phyloP scores from a whole-genome alignment of 2,797 vertebrate genomes.

The Halcyon smyrnensis region DNA sequence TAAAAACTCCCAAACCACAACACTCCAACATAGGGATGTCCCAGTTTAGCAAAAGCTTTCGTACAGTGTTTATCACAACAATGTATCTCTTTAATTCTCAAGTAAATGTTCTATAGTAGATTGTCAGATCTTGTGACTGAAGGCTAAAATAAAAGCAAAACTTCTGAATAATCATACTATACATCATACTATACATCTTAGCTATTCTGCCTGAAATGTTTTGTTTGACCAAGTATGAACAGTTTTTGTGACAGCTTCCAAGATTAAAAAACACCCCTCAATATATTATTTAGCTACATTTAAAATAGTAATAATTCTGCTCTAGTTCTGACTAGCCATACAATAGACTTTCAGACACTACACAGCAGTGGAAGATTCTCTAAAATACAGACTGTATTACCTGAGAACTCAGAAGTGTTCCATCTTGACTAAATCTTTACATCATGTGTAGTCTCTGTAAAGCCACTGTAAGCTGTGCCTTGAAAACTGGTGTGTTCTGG shows the following conservation, averaged over 20 bases:
- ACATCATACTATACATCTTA: background rate
- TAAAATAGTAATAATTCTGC: background rate
- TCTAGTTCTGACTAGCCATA: background rate
- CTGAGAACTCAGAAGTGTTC: background rate
- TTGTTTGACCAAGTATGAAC: background rate
- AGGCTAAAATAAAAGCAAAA: background rate
- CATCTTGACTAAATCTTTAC: background rate
- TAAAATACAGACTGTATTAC: background rate
- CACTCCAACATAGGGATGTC: background rate
- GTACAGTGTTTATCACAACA: background rate
- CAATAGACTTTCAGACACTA: background rate
- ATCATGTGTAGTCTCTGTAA: accelerated
- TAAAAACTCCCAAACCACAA: background rate
- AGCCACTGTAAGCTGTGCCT: background rate
- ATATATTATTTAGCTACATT: background rate
- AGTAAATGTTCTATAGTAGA: background rate
- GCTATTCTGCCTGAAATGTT: background rate
- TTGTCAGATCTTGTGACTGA: background rate
- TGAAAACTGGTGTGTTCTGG: background rate
- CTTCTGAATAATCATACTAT: background rate
- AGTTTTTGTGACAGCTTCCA: background rate
- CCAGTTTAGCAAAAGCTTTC: slow-evolving; percentile 4
- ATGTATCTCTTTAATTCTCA: background rate
- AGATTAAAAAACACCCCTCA: background rate
- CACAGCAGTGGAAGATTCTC: background rate